phyloP scores from a whole-genome alignment of 2,113 vertebrate genomes.

The Calypte anna region DNA sequence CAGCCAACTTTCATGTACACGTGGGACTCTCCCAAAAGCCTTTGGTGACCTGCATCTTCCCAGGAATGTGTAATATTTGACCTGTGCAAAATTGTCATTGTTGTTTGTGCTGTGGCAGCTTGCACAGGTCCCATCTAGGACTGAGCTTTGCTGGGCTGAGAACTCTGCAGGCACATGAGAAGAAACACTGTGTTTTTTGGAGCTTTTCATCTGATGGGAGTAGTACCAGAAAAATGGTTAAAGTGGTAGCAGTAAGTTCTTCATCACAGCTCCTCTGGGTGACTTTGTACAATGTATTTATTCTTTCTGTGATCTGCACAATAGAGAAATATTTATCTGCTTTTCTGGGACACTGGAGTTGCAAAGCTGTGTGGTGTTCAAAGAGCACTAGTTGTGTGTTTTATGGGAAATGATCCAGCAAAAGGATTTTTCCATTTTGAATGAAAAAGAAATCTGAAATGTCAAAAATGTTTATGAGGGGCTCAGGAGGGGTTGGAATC shows the following conservation, averaged over 20 bases:
- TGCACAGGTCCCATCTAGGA: not conserved
- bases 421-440: not conserved
- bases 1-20: not conserved
- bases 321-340: constrained; percentile 11
- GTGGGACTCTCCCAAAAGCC: not conserved
- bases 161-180: constrained; percentile 5
- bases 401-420: not conserved
- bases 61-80: not conserved
- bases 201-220: constrained; percentile 29
- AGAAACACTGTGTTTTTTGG: constrained; percentile 27
- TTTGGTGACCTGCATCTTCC: not conserved
- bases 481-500: not conserved
- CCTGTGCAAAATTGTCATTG: constrained; percentile 14
- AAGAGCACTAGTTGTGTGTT: not conserved
- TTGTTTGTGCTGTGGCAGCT: not conserved
- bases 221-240: constrained; percentile 17
- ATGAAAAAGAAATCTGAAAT: not conserved
- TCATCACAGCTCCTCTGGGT: not conserved
- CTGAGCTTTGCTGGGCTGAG: not conserved
- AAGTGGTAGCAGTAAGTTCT: not conserved
- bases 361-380: constrained; percentile 5
- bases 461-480: not conserved
- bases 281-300: constrained; percentile 35
- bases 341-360: not conserved
- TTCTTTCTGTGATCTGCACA: constrained; percentile 30